A percentile compares a stretch with the other conserved stretches of the same genome.
phyloP scores from a whole-genome alignment of 2,797 vertebrate genomes.

The Chanos chanos region DNA sequence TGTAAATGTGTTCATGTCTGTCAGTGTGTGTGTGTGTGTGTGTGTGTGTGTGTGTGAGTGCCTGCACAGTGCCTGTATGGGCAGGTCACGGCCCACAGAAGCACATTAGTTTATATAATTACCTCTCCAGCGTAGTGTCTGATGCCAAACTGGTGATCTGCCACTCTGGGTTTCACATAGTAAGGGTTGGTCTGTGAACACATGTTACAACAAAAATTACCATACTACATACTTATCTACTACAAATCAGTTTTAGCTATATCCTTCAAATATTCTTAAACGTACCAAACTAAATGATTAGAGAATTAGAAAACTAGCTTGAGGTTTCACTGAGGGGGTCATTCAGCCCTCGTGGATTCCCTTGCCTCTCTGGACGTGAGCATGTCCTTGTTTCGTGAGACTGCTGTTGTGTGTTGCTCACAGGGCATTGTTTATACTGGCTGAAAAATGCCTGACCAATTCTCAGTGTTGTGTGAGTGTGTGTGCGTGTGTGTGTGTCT shows the following conservation, averaged over 20 bases:
- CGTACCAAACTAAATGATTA: too few relatives aligned
- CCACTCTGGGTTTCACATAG: conserved; percentile 89
- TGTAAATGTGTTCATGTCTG: conserved; percentile 1
- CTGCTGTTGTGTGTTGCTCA: too few relatives aligned
- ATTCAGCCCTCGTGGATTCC: too few relatives aligned
- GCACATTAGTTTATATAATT: conserved; percentile 39
- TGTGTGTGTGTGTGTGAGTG: conserved; percentile 14
- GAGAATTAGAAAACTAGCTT: too few relatives aligned
- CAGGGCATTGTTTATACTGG: conserved; percentile 53
- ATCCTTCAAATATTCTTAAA: too few relatives aligned
- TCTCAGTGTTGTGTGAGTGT: conserved; percentile 59
- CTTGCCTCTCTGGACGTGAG: too few relatives aligned
- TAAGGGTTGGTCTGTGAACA: conserved; percentile 79
- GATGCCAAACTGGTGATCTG: conserved; percentile 90
- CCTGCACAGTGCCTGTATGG: conserved; percentile 36
- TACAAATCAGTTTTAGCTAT: too few relatives aligned
- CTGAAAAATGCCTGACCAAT: conserved; percentile 52
- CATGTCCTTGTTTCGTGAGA: too few relatives aligned
- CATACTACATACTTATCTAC: too few relatives aligned
- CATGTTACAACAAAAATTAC: too few relatives aligned
- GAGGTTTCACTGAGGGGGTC: too few relatives aligned
- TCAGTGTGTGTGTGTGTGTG: conserved; percentile 7
- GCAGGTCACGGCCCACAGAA: conserved; percentile 5
- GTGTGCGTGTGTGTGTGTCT: conserved; percentile 30
- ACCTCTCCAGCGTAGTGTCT: conserved; percentile 94